Evolutionary conservation across 2,113 vertebrate species (phyloP).

Genomic region (Aramus guarauna): DNA sequence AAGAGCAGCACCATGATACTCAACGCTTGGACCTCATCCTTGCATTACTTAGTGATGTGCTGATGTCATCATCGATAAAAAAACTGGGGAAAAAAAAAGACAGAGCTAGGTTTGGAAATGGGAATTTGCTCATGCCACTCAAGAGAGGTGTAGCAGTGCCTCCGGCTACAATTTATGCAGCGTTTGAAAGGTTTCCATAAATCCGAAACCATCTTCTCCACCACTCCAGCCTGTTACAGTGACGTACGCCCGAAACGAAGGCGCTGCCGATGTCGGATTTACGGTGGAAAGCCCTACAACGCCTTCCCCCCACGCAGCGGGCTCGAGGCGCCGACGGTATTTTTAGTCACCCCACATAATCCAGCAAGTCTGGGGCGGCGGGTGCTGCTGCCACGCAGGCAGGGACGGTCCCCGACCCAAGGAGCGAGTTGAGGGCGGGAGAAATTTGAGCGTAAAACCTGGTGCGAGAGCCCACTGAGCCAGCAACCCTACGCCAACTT

Average conservation of each 20-base stretch:
- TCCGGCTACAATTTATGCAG: not conserved
- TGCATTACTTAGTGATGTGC: not conserved
- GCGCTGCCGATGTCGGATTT: fast-evolving
- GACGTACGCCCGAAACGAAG: not conserved
- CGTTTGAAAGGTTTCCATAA: not conserved
- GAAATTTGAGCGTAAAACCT: not conserved
- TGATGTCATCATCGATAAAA: not conserved
- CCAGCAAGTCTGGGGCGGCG: not conserved
- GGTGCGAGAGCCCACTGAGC: not conserved
- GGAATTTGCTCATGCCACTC: not conserved
- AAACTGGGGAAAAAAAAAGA: not conserved
- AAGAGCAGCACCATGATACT: not conserved
- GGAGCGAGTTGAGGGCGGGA: not conserved
- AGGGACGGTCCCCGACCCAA: not conserved
- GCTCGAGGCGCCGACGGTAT: not conserved
- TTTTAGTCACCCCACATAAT: not conserved
- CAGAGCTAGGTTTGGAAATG: not conserved
- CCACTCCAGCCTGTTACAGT: not conserved
- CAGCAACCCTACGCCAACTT: not conserved
- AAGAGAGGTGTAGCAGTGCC: not conserved
- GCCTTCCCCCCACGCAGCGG: not conserved
- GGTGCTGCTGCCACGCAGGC: not conserved
- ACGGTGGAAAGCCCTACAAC: not conserved
- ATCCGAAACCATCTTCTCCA: not conserved
- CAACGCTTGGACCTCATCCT: not conserved